Evolutionary conservation across 2,113 vertebrate species (phyloP).

Genomic region (Odocoileus virginianus): DNA sequence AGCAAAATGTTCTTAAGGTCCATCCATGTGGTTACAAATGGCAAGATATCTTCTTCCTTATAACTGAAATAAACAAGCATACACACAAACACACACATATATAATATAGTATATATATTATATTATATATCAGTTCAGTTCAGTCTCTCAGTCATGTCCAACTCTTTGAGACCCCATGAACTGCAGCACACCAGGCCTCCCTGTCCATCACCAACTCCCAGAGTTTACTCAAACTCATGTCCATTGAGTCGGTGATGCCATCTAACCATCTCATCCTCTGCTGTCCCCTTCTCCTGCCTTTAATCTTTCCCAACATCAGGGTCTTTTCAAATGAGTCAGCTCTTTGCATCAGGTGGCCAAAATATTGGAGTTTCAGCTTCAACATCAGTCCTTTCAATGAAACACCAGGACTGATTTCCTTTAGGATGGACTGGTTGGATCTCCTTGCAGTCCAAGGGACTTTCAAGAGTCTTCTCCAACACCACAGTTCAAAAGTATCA

Average conservation of each 20-base stretch:
- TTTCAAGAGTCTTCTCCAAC: background rate
- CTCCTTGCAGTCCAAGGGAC: background rate
- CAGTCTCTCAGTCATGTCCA: background rate
- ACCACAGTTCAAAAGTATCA: background rate
- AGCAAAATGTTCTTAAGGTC: background rate
- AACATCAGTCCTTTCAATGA: background rate
- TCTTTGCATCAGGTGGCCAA: background rate
- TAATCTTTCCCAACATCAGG: background rate
- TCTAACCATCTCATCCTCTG: background rate
- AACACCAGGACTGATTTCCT: background rate
- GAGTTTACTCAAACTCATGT: background rate
- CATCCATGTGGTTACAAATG: background rate
- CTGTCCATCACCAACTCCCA: background rate
- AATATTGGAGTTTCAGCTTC: background rate
- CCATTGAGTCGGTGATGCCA: background rate
- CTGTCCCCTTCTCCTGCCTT: rapidly evolving
- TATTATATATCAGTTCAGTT: background rate
- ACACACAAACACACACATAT: too few species aligned
- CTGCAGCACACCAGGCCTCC: background rate
- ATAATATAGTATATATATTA: rapidly evolving
- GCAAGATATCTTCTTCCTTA: background rate
- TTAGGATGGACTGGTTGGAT: background rate
- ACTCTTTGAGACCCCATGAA: background rate
- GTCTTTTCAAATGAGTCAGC: background rate
- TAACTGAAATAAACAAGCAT: background rate